Percentiles rank a stretch among this genome's conserved stretches.
phyloP scores from a whole-genome alignment of 1,140 invertebrate species.

The Cecropterus lyciades region DNA sequence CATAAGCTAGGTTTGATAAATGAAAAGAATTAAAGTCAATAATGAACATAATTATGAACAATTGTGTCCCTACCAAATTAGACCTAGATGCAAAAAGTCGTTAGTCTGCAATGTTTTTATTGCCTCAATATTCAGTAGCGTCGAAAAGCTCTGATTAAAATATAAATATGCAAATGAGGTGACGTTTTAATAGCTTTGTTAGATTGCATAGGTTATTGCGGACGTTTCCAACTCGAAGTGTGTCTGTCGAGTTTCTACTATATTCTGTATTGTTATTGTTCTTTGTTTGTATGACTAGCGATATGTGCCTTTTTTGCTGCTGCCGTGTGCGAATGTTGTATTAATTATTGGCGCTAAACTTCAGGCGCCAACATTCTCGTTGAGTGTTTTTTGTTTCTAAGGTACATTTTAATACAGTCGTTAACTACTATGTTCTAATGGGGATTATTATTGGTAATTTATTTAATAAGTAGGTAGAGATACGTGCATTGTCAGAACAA shows the following conservation, averaged over 20 bases:
- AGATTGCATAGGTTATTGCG: constrained; percentile 29
- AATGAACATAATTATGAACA: too few species aligned
- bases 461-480: neutral
- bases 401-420: neutral
- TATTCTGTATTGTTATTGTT: neutral
- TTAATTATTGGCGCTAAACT: constrained; percentile 15
- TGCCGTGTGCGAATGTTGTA: constrained; percentile 11
- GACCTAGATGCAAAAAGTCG: constrained; percentile 10
- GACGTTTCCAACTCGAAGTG: constrained; percentile 11
- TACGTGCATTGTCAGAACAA: constrained; percentile 1
- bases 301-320: constrained; percentile 18
- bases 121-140: constrained; percentile 41
- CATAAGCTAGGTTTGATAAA: too few species aligned
- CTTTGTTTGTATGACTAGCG: constrained; percentile 15
- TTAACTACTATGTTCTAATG: neutral
- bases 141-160: constrained; percentile 42
- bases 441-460: neutral
- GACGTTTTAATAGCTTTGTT: constrained; percentile 43
- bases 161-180: constrained; percentile 42
- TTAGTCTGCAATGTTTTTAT: constrained; percentile 37
- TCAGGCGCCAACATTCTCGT: neutral
- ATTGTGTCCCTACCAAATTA: too few species aligned
- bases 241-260: neutral
- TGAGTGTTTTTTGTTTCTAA: neutral
- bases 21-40: too few species aligned